A percentile compares a stretch with the other conserved stretches of the same genome.
Conservation (phyloP, 1,140 invertebrate species). For the Dendroctonus ponderosae region DNA sequence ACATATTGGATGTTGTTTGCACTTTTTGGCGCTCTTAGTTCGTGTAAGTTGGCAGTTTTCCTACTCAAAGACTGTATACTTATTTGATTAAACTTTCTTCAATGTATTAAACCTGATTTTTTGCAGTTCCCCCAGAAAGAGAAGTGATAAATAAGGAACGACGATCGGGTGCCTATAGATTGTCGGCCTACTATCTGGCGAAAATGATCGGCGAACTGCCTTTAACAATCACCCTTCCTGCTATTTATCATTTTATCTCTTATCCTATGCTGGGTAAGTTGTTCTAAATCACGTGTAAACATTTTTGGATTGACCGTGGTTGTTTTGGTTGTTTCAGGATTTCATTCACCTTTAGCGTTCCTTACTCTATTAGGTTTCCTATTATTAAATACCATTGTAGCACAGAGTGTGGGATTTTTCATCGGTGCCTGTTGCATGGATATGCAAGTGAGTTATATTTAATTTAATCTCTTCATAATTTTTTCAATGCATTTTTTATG, state of each 20-base stretch:
- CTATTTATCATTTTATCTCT: constrained; percentile 76
- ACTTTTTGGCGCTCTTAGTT: constrained; percentile 76
- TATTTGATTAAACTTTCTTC: not conserved
- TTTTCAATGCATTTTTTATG: not conserved
- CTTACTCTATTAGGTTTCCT: constrained; percentile 71
- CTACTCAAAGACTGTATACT: not conserved
- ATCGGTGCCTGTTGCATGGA: constrained; percentile 80
- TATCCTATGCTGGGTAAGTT: constrained; percentile 70
- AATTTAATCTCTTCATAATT: no score
- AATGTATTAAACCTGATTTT: not conserved
- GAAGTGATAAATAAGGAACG: constrained; percentile 84
- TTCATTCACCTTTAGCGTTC: constrained; percentile 64
- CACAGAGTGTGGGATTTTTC: constrained; percentile 83
- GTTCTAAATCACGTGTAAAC: not conserved
- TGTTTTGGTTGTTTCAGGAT: constrained; percentile 45
- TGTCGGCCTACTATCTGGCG: constrained; percentile 82
- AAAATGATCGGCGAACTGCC: constrained; percentile 84
- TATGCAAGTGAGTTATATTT: constrained; percentile 59
- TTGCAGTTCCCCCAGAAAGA: constrained; percentile 73
- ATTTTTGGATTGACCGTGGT: not conserved
- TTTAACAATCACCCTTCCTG: constrained; percentile 72
- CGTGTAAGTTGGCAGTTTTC: constrained; percentile 51
- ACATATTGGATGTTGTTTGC: constrained; percentile 87
- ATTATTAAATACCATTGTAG: constrained; percentile 74
- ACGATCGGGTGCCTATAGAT: constrained; percentile 74